These are phyloP conservation scores for Acanthis flammea DNA, from an alignment of 2,797 vertebrate genomes.

Conservation along the genomic window DNA sequence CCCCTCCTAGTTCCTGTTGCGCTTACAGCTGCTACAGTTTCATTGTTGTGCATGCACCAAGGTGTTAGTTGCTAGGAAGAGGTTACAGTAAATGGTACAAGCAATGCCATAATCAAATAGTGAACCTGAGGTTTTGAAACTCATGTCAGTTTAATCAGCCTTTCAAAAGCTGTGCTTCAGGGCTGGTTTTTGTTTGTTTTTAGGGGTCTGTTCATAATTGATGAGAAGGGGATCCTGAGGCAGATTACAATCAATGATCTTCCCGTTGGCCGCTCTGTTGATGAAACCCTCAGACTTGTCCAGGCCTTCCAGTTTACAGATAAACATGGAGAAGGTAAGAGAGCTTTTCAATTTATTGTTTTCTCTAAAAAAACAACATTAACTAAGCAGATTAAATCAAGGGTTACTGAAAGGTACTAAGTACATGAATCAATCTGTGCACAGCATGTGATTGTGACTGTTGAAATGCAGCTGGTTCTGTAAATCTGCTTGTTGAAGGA, in stretches of 20 bases:
- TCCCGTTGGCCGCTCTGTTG: conserved; percentile 93
- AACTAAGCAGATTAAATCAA: neutral
- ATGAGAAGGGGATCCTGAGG: conserved; percentile 90
- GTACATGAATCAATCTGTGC: neutral
- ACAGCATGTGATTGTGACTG: neutral
- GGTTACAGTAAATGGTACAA: neutral
- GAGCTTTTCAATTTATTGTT: neutral
- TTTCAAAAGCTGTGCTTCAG: neutral
- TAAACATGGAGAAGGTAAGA: conserved; percentile 94
- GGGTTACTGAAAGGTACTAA: neutral
- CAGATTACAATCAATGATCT: conserved; percentile 99
- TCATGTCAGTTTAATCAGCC: neutral
- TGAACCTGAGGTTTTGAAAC: neutral
- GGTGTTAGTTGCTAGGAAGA: neutral
- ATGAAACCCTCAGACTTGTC: conserved; percentile 93
- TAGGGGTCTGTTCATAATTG: conserved; percentile 96
- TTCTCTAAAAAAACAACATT: neutral
- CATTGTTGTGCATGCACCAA: neutral
- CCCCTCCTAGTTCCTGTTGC: neutral
- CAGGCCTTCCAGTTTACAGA: conserved; percentile 99
- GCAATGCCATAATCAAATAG: neutral
- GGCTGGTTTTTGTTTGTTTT: neutral
- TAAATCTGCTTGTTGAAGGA: neutral
- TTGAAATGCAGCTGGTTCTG: neutral
- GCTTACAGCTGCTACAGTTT: neutral